A percentile compares a stretch with the other conserved stretches of the same genome.
These are phyloP conservation scores for Sebastes hopkinsi DNA, from an alignment of 2,797 vertebrate species.

Conservation along the genomic window DNA sequence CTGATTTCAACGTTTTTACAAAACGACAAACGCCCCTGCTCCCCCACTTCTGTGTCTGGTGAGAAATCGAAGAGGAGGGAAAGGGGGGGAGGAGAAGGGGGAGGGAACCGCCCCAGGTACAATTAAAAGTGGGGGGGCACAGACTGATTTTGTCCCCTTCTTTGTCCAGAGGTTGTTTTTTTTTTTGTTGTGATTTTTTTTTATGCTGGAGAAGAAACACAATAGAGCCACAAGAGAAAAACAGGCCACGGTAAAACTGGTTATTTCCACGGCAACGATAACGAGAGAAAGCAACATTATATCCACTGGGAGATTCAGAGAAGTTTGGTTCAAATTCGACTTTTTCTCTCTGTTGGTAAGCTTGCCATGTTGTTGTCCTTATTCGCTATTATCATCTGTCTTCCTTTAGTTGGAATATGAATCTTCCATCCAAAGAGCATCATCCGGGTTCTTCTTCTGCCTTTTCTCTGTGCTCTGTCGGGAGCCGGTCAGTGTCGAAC, in stretches of 20 bases:
- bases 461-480: constrained; percentile 55
- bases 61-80: constrained; percentile 52
- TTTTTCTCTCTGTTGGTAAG: constrained; percentile 46
- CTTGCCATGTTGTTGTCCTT: constrained; percentile 50
- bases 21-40: constrained; percentile 65
- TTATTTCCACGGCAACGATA: constrained; percentile 82
- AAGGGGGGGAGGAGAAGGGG: not conserved
- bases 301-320: constrained; percentile 73
- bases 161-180: constrained; percentile 61
- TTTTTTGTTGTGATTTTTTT: constrained; percentile 63
- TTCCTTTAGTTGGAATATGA: constrained; percentile 45
- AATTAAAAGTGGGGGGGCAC: constrained; percentile 47
- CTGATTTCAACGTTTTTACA: constrained; percentile 84
- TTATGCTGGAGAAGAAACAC: constrained; percentile 82
- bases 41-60: constrained; percentile 66
- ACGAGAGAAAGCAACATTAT: constrained; percentile 81
- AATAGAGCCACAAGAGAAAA: constrained; percentile 80
- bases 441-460: constrained; percentile 49
- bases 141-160: constrained; percentile 61
- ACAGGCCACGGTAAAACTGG: constrained; percentile 82
- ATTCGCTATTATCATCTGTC: constrained; percentile 27
- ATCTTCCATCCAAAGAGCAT: constrained; percentile 36
- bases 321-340: constrained; percentile 68
- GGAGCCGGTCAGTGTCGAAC: constrained; percentile 52
- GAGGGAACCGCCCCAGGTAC: constrained; percentile 32